A percentile compares a stretch with the other conserved stretches of the same genome.
Evolutionary conservation across 2,888 invertebrate species (phyloP).

Genomic region (Nemotelus pantherinus): DNA sequence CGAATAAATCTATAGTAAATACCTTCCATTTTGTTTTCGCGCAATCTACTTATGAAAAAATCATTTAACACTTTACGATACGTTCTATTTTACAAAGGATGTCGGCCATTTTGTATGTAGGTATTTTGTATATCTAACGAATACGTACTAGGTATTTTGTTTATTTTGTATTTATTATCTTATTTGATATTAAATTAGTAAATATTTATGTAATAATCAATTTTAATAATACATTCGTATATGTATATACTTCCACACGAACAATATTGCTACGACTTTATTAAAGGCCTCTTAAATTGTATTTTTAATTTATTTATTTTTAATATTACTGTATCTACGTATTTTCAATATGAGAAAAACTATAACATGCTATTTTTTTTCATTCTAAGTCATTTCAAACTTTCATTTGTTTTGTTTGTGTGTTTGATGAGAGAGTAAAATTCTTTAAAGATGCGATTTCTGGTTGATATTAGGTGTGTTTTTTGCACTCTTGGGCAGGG

Average conservation of each 20-base stretch:
- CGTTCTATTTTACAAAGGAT: no score
- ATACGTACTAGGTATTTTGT: no score
- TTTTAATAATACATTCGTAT: slow-evolving; percentile 24
- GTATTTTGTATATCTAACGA: no score
- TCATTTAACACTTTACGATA: no score
- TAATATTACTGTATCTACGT: neutral
- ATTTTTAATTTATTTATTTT: slow-evolving; percentile 39
- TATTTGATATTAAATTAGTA: neutral
- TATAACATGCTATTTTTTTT: no score
- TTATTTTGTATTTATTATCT: slow-evolving; percentile 8
- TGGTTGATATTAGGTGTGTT: no score
- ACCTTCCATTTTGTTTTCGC: no score
- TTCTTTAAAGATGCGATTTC: neutral
- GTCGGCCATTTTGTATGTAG: no score
- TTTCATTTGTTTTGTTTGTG: neutral
- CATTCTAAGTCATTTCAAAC: neutral
- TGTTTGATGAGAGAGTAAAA: neutral
- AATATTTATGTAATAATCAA: slow-evolving; percentile 20
- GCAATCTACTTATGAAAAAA: no score
- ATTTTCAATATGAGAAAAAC: no score
- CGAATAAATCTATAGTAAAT: no score
- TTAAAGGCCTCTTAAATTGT: slow-evolving; percentile 45
- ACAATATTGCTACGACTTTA: slow-evolving; percentile 45
- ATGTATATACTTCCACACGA: slow-evolving; percentile 30
- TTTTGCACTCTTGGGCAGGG: no score